Evolutionary conservation across 1,140 invertebrate species (phyloP).

Genomic region (Mya arenaria): DNA sequence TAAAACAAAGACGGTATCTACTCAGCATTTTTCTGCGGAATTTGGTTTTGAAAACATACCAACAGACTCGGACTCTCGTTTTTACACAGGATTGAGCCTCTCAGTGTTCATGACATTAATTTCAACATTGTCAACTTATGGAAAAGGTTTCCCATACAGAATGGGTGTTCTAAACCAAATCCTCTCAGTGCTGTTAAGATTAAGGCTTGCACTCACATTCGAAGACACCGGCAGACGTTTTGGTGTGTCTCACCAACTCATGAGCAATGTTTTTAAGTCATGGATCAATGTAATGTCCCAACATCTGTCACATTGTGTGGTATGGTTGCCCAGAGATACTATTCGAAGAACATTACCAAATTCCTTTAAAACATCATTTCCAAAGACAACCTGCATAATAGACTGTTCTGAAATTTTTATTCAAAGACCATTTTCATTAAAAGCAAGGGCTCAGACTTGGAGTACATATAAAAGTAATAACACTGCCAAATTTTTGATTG

Average conservation of each 20-base stretch:
- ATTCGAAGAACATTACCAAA: conserved; percentile 28
- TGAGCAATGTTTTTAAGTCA: neutral
- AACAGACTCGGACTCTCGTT: conserved; percentile 9
- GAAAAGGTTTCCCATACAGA: conserved; percentile 17
- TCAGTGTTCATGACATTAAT: too few relatives aligned
- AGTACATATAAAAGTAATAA: conserved; percentile 59
- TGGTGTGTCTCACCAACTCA: neutral
- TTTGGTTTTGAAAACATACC: conserved; percentile 8
- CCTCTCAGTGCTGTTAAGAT: neutral
- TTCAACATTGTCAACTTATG: neutral
- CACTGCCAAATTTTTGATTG: conserved; percentile 70
- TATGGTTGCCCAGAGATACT: conserved; percentile 47
- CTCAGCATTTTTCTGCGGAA: conserved; percentile 6
- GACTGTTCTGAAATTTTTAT: conserved; percentile 62
- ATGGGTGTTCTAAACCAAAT: neutral
- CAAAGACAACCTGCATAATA: conserved; percentile 50
- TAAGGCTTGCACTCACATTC: conserved; percentile 11
- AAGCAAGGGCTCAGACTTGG: conserved; percentile 45
- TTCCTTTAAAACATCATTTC: conserved; percentile 30
- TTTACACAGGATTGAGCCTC: conserved; percentile 27
- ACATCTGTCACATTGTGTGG: conserved; percentile 18
- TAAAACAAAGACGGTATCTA: neutral
- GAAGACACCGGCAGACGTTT: conserved; percentile 1
- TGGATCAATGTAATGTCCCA: conserved; percentile 7
- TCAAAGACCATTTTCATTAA: conserved; percentile 42